Base-by-base conservation (phyloP, 2,888 invertebrate genomes). In the Hemicrepidius hirtus region DNA sequence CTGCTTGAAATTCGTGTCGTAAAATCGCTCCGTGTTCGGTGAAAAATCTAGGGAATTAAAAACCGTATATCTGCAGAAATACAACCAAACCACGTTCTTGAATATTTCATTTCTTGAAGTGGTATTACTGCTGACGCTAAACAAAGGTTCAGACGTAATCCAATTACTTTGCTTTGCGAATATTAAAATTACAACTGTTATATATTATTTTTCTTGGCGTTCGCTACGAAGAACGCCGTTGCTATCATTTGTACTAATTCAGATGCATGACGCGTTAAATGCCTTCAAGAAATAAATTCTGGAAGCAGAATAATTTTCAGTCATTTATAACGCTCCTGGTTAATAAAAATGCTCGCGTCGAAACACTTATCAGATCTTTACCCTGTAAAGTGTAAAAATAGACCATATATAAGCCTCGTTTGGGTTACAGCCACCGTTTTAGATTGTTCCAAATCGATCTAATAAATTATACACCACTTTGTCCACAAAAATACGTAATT, bases 91-190 rank as follows among this genome's bases (percentile, higher is more conserved):
- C 79, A 70, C 77, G 71, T 76, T 75, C 76, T 77, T 82, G 81
- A 81, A 82, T 83, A 81, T 83, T 83, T 83, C 80, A 83, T 81
- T 82, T 81, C 80, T 79, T 80, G 77, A 80, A 80, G 80, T 79
- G 80, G 78, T 75, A 78, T 78, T 76, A 71, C 74, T 75, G 77
- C 69, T 78, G 75, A 76, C 75, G 71, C 80, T 77, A 81, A 81
- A 82, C 80, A 82, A 82, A 82, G 80, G 78, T 82, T 78, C 79
- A 78, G 79, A 80, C 79, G 77, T 81, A 82, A 82, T 83, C 80
- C 81, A 82, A 82, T 83, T 82, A 82, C 78, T 72, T 73, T 77
- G 78, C 80, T 80, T 80, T 79, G 78, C 76, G 80, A 81, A 81
- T 79, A 76, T 78, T 77, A 82, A 81, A 82, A 78, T 80, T 80